These are phyloP conservation scores for Paramisgurnus dabryanus DNA, from an alignment of 2,113 vertebrate genomes.

Conservation along the genomic window DNA sequence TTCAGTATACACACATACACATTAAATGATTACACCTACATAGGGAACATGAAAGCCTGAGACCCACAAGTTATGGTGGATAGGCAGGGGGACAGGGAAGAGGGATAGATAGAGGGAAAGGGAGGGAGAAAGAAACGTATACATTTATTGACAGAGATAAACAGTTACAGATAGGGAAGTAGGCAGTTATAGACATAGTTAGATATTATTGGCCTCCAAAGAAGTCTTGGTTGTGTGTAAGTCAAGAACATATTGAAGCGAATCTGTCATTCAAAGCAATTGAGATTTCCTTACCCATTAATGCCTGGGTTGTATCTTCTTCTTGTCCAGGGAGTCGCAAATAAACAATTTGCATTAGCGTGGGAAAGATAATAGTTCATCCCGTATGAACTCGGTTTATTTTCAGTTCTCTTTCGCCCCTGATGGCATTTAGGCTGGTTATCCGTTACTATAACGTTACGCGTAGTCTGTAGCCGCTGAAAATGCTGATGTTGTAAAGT, in stretches of 20 bases:
- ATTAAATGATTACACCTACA: too few relatives aligned
- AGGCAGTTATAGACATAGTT: too few relatives aligned
- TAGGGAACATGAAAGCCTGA: too few relatives aligned
- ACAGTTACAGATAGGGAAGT: too few relatives aligned
- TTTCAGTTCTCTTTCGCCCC: conserved; percentile 90
- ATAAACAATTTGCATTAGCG: conserved; percentile 71
- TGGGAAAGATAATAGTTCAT: conserved; percentile 89
- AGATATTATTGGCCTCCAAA: not conserved
- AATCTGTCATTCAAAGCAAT: not conserved
- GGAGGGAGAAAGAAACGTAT: too few relatives aligned
- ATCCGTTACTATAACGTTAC: conserved; percentile 47
- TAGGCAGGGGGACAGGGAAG: too few relatives aligned
- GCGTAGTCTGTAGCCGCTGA: conserved; percentile 34
- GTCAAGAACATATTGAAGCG: too few relatives aligned
- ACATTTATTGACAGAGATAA: too few relatives aligned
- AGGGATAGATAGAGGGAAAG: too few relatives aligned
- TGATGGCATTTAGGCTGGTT: conserved; percentile 82
- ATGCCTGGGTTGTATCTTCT: conserved; percentile 88
- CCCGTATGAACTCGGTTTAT: conserved; percentile 94
- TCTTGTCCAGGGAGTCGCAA: conserved; percentile 91
- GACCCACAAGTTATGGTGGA: too few relatives aligned
- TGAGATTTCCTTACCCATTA: conserved; percentile 82
- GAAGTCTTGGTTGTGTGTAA: not conserved
- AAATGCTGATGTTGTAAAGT: conserved; percentile 33
- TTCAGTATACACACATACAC: too few relatives aligned